phyloP scores from a whole-genome alignment of 1,140 invertebrate species.

The Tetramorium parvispinum region DNA sequence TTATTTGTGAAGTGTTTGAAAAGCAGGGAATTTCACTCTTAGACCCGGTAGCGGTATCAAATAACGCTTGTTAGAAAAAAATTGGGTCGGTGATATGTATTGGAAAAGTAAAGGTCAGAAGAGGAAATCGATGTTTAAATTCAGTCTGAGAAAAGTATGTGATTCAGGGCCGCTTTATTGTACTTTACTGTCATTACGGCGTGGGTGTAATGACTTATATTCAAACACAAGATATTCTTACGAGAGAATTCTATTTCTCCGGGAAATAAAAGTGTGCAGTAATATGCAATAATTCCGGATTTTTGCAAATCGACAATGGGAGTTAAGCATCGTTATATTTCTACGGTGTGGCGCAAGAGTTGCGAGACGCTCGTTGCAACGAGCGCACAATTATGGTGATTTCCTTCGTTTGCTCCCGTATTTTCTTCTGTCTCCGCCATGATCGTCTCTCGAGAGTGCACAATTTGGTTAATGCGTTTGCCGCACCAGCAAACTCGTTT shows the following conservation, averaged over 20 bases:
- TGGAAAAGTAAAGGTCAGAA: constrained; percentile 28
- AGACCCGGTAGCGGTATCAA: neutral
- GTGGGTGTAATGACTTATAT: constrained; percentile 8
- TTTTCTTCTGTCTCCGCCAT: constrained; percentile 25
- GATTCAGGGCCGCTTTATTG: neutral
- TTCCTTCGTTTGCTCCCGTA: constrained; percentile 37
- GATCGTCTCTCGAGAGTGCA: constrained; percentile 14
- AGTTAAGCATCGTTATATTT: constrained; percentile 27
- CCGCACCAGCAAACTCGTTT: constrained; percentile 23
- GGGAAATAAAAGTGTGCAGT: neutral
- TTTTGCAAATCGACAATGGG: neutral
- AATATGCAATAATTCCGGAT: constrained; percentile 5
- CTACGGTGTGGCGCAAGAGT: neutral
- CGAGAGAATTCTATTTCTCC: neutral
- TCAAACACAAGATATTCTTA: neutral
- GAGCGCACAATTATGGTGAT: constrained; percentile 61
- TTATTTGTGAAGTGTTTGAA: neutral
- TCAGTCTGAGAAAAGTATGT: neutral
- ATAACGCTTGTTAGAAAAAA: constrained; percentile 3
- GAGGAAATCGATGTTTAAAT: constrained; percentile 34
- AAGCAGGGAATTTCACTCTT: neutral
- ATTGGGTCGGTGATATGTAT: neutral
- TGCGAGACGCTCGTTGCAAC: constrained; percentile 10
- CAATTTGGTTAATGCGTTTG: constrained; percentile 63
- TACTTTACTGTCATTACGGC: constrained; percentile 17